phyloP scores from a whole-genome alignment of 2,888 invertebrate genomes.

The Melanotus villosus region DNA sequence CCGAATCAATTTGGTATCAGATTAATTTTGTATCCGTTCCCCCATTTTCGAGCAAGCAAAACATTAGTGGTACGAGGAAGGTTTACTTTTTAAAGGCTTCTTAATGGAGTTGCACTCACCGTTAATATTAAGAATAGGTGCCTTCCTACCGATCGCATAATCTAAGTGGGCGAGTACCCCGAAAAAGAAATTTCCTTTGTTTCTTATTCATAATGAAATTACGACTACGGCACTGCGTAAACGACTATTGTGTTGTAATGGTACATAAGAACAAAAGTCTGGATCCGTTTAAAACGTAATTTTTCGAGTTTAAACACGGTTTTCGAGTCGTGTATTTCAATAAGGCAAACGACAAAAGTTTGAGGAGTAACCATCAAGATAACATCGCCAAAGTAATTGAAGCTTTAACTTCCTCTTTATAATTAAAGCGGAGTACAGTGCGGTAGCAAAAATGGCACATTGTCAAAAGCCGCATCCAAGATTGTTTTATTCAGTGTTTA shows the following conservation, averaged over 20 bases:
- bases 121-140: background rate
- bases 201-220: slow-evolving; percentile 8
- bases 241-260: slow-evolving; percentile 16
- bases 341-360: slow-evolving; percentile 47
- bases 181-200: slow-evolving; percentile 2
- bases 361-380: slow-evolving; percentile 47
- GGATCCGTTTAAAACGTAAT: slow-evolving; percentile 29
- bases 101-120: background rate
- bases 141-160: background rate
- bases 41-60: background rate
- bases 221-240: slow-evolving; percentile 3
- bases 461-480: slow-evolving; percentile 26
- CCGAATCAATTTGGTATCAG: background rate
- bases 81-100: background rate
- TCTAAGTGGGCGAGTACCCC: background rate
- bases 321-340: slow-evolving; percentile 41
- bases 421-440: slow-evolving; percentile 41
- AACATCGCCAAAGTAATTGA: slow-evolving; percentile 46
- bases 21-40: background rate
- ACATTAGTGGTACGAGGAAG: background rate
- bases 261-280: slow-evolving; percentile 10
- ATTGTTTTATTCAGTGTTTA: slow-evolving; percentile 36
- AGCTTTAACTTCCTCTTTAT: slow-evolving; percentile 43
- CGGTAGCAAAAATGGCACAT: slow-evolving; percentile 34
- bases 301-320: slow-evolving; percentile 34